Base-by-base conservation (phyloP, 2,113 vertebrate genomes). In the Lophochroa leadbeateri region DNA sequence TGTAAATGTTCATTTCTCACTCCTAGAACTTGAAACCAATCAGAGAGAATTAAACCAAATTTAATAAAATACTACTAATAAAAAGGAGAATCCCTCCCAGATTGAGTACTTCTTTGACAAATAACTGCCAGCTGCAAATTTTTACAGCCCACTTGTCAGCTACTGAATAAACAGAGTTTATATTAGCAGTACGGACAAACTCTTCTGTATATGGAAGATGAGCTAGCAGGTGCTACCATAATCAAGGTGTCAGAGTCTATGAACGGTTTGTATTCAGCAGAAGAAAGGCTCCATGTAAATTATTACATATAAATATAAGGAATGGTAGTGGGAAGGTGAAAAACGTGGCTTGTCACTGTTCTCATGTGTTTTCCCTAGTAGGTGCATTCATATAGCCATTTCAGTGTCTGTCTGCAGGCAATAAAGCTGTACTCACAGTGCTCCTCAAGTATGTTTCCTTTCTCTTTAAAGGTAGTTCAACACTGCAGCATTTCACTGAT, bases 11-110 rank as follows among this genome's bases (percentile, higher is more conserved):
- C 94, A 86, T 90, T 94, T 79, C 82, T 91, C 75, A 95, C 70
- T 94, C 80, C 24, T 43, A 88, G 88, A 87, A 92, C 29, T 65
- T 93, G 83, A 97, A 95, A 94, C 78, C 92, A 86, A 86, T 96
- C 90, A 81, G 86, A 96, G 95, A 75, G 94, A 97, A 97, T 79
- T 80, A 94, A 97, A 95, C 92, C 96, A 96, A 91, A 94, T 97
- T 96, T 93, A 94, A 96, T 95, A 88, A 89, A 94, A 90, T 90
- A 69, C 77, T 72, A 81, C 91, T 94, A 92, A 96, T 87, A 96
- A 94, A 96, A 96, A 94, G 93, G 84, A 89, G 75, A 93, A 69
- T 80, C 83, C 87, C 81, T 92, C 85, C 84, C 92, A 69, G 39
- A 75, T 27, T 82, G 92, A 90, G 88, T 94, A 52, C 93, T 94